A percentile compares a stretch with the other conserved stretches of the same genome.
phyloP scores from a whole-genome alignment of 2,888 invertebrate species.

The Eudasyphora cyanicolor region DNA sequence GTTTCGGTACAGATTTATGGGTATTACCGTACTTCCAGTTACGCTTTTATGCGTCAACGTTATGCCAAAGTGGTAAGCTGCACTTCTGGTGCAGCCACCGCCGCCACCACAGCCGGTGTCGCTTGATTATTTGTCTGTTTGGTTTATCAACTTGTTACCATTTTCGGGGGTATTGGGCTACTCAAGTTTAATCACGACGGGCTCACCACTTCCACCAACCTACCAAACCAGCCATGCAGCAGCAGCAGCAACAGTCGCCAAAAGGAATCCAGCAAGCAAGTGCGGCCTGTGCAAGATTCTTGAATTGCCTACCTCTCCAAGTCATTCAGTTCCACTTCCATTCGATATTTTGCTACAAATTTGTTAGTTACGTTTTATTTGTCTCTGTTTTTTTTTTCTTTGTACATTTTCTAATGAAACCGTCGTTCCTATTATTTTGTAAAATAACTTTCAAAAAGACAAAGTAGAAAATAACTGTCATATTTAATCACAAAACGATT shows the following conservation, averaged over 20 bases:
- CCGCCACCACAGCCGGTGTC: background rate
- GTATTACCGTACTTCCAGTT: conserved; percentile 53
- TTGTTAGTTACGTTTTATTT: conserved; percentile 23
- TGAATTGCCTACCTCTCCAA: background rate
- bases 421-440: background rate
- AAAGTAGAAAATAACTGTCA: background rate
- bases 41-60: conserved; percentile 48
- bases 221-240: conserved; percentile 19
- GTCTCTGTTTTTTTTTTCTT: background rate
- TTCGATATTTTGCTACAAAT: background rate
- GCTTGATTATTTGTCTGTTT: conserved; percentile 56
- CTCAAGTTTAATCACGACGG: conserved; percentile 62
- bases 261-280: background rate
- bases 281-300: conserved; percentile 15
- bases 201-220: background rate
- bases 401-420: background rate
- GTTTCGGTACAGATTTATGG: conserved; percentile 55
- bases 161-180: conserved; percentile 58
- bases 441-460: background rate
- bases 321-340: background rate
- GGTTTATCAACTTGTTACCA: conserved; percentile 58
- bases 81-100: background rate
- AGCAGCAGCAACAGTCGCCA: background rate
- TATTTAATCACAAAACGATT: background rate
- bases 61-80: background rate